Conservation (phyloP, 2,888 invertebrate species). For the Acanthosepion lycidas region DNA sequence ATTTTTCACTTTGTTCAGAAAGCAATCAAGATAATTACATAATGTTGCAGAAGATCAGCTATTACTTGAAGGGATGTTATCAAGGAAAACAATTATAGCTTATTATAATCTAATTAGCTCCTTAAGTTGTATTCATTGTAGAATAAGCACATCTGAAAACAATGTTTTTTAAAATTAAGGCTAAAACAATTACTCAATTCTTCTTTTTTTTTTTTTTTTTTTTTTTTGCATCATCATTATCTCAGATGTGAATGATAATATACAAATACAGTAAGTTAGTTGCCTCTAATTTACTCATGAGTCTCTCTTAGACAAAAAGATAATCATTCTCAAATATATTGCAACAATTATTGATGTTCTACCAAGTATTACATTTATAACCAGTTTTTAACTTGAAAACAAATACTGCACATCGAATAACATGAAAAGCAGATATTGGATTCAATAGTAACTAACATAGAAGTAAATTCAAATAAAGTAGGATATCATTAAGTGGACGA, state of each 20-base stretch:
- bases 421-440: too few relatives aligned
- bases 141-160: neutral
- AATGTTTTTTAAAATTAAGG: neutral
- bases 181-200: neutral
- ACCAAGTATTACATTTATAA: too few relatives aligned
- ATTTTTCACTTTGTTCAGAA: neutral
- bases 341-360: too few relatives aligned
- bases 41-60: neutral
- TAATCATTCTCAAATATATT: too few relatives aligned
- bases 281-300: neutral
- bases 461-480: too few relatives aligned
- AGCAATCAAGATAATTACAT: neutral
- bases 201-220: neutral
- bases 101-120: neutral
- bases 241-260: neutral
- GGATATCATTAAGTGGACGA: too few relatives aligned
- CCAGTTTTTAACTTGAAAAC: too few relatives aligned
- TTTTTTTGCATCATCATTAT: neutral
- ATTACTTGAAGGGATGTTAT: constrained; percentile 4
- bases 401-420: too few relatives aligned
- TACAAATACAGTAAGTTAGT: neutral
- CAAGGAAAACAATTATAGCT: neutral
- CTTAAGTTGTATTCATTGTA: neutral
- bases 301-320: too few relatives aligned
- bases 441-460: too few relatives aligned